Evolutionary conservation across 2,888 invertebrate genomes (phyloP).

Genomic region (Lissonota sp.): DNA sequence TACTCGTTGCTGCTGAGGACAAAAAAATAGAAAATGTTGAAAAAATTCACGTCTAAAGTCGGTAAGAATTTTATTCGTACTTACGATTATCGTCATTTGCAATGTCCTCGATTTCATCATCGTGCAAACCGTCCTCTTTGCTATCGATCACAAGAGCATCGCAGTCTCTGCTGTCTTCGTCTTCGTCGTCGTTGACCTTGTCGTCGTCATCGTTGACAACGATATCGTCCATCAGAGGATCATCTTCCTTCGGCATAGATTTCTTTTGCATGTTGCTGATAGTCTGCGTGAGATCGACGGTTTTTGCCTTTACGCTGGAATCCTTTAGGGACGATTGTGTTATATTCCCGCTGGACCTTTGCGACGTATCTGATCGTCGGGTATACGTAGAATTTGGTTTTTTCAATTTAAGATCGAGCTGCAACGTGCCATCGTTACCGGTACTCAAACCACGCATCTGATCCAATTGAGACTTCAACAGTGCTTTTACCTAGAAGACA

Average conservation of each 20-base stretch:
- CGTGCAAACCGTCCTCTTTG: constrained; percentile 70
- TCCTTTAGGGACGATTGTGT: constrained; percentile 41
- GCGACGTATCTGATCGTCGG: constrained; percentile 45
- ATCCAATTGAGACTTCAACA: constrained; percentile 73
- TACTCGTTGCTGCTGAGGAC: constrained; percentile 47
- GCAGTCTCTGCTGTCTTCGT: constrained; percentile 71
- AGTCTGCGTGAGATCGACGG: constrained; percentile 58
- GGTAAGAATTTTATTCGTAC: too few species aligned
- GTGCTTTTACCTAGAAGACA: constrained; percentile 71
- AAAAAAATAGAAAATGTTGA: neutral
- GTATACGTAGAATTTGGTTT: constrained; percentile 14
- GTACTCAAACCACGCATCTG: constrained; percentile 71
- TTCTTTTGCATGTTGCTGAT: constrained; percentile 53
- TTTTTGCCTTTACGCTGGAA: constrained; percentile 40
- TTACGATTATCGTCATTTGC: too few species aligned
- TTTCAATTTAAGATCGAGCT: constrained; percentile 31
- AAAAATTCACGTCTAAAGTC: neutral
- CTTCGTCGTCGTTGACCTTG: constrained; percentile 34
- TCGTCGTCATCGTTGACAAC: constrained; percentile 61
- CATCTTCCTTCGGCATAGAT: constrained; percentile 36
- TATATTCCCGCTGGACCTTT: constrained; percentile 2
- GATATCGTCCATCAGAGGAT: constrained; percentile 37
- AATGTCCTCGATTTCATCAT: constrained; percentile 36
- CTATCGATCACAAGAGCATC: constrained; percentile 71
- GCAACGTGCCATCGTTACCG: constrained; percentile 20